Conservation (phyloP, 2,113 vertebrate genomes). For the Elanoides forficatus region DNA sequence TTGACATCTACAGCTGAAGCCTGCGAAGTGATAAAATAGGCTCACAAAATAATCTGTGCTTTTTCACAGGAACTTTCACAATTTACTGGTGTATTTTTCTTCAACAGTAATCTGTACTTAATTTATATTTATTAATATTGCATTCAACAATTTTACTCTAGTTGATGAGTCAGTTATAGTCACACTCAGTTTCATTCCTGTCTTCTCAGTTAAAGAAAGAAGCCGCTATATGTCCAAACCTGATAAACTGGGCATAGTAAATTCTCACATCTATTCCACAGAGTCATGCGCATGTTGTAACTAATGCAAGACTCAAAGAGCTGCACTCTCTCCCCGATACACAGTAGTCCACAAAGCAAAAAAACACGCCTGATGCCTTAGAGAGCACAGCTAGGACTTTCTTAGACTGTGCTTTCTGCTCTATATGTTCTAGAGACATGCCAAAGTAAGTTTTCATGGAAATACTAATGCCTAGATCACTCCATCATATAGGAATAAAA, state of each 20-base stretch:
- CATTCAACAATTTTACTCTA: not conserved
- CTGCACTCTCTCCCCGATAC: not conserved
- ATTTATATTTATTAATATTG: not conserved
- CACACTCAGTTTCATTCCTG: not conserved
- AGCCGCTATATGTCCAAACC: not conserved
- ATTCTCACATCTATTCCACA: not conserved
- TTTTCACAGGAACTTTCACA: not conserved
- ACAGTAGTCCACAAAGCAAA: not conserved
- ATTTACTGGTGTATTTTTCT: not conserved
- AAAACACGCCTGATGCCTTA: fast-evolving
- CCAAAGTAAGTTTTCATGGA: not conserved
- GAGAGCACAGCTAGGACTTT: not conserved
- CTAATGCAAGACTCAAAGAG: not conserved
- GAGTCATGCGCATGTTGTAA: not conserved
- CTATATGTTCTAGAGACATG: not conserved
- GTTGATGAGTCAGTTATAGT: not conserved
- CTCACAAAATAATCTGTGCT: not conserved
- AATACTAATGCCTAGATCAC: not conserved
- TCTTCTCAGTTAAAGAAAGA: not conserved
- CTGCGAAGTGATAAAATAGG: not conserved
- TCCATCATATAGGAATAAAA: not conserved
- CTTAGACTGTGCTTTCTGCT: not conserved
- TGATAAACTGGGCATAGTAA: not conserved
- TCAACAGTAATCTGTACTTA: not conserved
- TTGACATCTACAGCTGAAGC: not conserved